Conservation (phyloP, 2,888 invertebrate species). For the Branchipolynoe longqiensis region DNA sequence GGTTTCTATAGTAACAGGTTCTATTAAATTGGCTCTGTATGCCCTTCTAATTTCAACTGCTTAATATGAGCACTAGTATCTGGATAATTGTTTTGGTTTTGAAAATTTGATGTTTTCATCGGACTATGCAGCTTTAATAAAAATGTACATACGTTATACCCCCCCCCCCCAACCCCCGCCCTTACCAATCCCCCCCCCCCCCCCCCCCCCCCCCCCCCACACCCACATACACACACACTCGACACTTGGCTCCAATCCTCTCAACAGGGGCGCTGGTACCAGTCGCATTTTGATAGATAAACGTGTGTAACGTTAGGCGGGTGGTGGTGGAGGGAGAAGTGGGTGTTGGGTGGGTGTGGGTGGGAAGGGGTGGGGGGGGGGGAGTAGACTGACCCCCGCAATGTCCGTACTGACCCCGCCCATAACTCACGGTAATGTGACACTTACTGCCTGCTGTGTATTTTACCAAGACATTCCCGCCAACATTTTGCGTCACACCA, state of each 20-base stretch:
- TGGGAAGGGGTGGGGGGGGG: background rate
- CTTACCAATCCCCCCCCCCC: background rate
- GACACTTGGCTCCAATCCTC: background rate
- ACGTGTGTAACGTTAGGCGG: conserved; percentile 21
- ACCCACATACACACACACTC: background rate
- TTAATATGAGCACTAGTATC: too few relatives aligned
- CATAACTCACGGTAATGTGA: conserved; percentile 44
- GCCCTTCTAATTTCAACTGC: too few relatives aligned
- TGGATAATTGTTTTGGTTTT: too few relatives aligned
- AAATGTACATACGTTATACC: too few relatives aligned
- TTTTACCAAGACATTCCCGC: too few relatives aligned
- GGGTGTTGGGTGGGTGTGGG: background rate
- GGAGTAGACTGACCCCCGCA: background rate
- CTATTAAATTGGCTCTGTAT: too few relatives aligned
- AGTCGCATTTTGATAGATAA: conserved; percentile 20
- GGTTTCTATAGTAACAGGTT: too few relatives aligned
- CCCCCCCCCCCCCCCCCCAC: background rate
- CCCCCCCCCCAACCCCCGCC: background rate
- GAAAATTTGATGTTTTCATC: too few relatives aligned
- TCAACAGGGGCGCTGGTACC: too few relatives aligned
- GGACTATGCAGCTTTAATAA: too few relatives aligned
- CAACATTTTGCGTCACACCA: too few relatives aligned
- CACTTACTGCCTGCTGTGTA: conserved; percentile 49
- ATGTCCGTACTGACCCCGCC: conserved; percentile 32
- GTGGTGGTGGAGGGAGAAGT: background rate